Conservation (phyloP, 2,888 invertebrate species). For the Stenichneumon culpator region DNA sequence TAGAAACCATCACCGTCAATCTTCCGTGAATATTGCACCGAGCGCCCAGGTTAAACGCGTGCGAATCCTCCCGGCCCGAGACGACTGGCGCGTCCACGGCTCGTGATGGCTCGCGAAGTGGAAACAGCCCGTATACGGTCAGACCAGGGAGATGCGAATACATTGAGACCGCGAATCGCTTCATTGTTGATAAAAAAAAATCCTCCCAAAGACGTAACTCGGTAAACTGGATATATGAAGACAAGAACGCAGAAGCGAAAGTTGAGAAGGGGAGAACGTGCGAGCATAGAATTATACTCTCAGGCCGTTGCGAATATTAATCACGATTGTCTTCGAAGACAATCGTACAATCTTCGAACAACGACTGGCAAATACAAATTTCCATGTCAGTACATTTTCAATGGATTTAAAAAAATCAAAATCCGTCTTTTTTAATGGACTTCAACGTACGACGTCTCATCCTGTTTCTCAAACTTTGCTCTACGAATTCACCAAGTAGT, state of each 20-base stretch:
- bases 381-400: too few species aligned
- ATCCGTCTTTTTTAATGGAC: too few species aligned
- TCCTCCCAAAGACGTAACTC: conserved; percentile 3
- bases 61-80: conserved; percentile 25
- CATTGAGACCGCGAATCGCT: neutral
- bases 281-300: conserved; percentile 59
- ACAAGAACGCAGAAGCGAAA: too few species aligned
- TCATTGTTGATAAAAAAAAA: conserved; percentile 8
- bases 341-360: too few species aligned
- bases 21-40: conserved; percentile 32
- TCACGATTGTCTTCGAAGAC: too few species aligned
- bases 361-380: too few species aligned
- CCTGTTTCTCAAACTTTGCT: too few species aligned
- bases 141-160: neutral
- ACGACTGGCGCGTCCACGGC: conserved; percentile 14
- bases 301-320: conserved; percentile 61
- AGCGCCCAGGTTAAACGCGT: conserved; percentile 25
- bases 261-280: neutral
- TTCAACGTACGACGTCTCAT: too few species aligned
- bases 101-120: conserved; percentile 31
- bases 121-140: conserved; percentile 41
- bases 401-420: too few species aligned
- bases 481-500: too few species aligned
- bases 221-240: conserved; percentile 19
- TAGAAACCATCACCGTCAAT: conserved; percentile 58